These are phyloP conservation scores for Poeciliopsis turrubarensis DNA, from an alignment of 2,113 vertebrate genomes.

Conservation along the genomic window DNA sequence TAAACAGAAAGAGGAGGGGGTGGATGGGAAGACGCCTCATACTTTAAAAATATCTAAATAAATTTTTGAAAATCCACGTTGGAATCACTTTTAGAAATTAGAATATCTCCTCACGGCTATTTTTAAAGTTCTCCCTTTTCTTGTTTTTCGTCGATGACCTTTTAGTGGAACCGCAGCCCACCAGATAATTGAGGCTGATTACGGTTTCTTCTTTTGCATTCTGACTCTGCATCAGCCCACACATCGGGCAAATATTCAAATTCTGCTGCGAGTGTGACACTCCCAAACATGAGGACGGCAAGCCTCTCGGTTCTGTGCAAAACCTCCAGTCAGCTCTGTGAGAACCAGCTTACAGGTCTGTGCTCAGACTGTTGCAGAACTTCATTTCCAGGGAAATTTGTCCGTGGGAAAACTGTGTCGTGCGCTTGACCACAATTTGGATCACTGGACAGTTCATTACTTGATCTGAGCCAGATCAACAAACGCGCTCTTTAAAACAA, in stretches of 20 bases:
- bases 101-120: constrained; percentile 20
- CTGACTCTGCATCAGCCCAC: constrained; percentile 73
- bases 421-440: neutral
- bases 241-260: constrained; percentile 71
- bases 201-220: constrained; percentile 69
- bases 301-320: neutral
- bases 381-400: neutral
- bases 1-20: too few species aligned
- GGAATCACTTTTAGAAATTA: constrained; percentile 5
- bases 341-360: neutral
- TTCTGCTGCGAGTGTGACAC: constrained; percentile 52
- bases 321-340: neutral
- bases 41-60: neutral
- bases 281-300: constrained; percentile 30
- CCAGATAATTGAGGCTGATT: constrained; percentile 67
- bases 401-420: neutral
- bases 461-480: neutral
- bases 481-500: neutral
- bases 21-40: neutral
- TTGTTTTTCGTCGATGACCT: constrained; percentile 60
- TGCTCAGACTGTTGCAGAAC: neutral
- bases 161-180: constrained; percentile 57
- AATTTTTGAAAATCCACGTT: neutral
- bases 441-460: neutral
- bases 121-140: constrained; percentile 19